These are phyloP conservation scores for Amiota minor DNA, from an alignment of 2,888 invertebrate species.

Conservation along the genomic window DNA sequence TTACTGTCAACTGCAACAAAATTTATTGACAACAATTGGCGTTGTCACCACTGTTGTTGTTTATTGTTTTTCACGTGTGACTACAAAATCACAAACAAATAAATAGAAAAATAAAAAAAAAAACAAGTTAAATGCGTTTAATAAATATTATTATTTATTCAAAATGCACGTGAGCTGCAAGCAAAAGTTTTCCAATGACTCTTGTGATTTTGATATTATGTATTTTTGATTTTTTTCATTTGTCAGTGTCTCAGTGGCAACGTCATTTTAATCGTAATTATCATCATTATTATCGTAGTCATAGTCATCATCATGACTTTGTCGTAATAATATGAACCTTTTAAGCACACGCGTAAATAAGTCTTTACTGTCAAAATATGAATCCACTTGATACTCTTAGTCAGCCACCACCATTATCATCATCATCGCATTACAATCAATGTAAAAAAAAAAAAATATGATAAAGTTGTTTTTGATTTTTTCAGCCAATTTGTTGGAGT, in stretches of 20 bases:
- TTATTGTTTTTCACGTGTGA: conserved; percentile 22
- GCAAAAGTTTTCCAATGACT: conserved; percentile 26
- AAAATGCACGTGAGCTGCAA: conserved; percentile 44
- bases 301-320: conserved; percentile 1
- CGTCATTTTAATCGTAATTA: conserved; percentile 16
- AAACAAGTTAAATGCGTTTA: conserved; percentile 23
- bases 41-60: conserved; percentile 32
- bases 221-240: neutral
- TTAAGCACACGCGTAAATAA: conserved; percentile 28
- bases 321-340: neutral
- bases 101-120: conserved; percentile 23
- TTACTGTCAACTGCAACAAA: conserved; percentile 36
- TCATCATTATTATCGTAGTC: neutral
- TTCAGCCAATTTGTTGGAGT: too few species aligned
- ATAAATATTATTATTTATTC: conserved; percentile 45
- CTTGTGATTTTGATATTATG: neutral
- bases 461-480: too few species aligned
- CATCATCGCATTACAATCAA: neutral
- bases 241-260: neutral
- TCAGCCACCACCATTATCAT: neutral
- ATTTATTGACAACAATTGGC: conserved; percentile 42
- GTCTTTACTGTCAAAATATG: conserved; percentile 34
- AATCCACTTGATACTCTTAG: conserved; percentile 2
- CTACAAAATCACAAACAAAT: conserved; percentile 3
- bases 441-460: too few species aligned